Base-by-base conservation (phyloP, 2,888 invertebrate genomes). In the Andrena bicolor region DNA sequence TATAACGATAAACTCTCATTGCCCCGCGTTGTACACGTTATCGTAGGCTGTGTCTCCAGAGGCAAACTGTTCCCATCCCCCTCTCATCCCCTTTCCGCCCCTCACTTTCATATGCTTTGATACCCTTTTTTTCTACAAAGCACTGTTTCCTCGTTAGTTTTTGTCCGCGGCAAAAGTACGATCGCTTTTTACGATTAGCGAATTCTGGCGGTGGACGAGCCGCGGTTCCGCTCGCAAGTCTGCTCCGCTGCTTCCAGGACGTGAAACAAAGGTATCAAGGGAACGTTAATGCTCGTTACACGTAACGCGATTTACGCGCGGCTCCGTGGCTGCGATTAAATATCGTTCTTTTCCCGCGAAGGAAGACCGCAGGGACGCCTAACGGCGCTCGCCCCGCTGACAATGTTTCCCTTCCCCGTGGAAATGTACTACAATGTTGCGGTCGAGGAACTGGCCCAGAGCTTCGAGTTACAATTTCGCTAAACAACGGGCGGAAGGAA, bases 1-100 rank as follows among this genome's bases (percentile, higher is more conserved):
- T 77, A 74, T 26, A 49, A 51, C 61, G 76, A 73, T 77, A 83
- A 66, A 77, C 66, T 41, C n/a, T 68, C 70, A 48, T 68, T 76
- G 64, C 73, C 48, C 23, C 49, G 61, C 53, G 53, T 66, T 77
- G 70, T 35, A 32, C 35, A 53, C 6, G 60, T 74, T 81, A 81
- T 80, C 81, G 81, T 8, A 2, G 10, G 10, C 41, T 2, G 28
- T 53, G 23, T 58, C 35, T n/a, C 61, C 48, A 41, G 32, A 48
- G 23, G 32, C 20, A 51, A 69, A 66, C 53, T 61, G 72, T 72
- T 53, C 41, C n/a, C 13, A 6, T 2, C 8, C 13, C 5, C 48
- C 53, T 64, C 26, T 60, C 56, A 13, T n/a, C 53, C 7, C 20
- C 2, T 0, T 7, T 8, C 23, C 35, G 0, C 30, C 16, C 20